phyloP scores from a whole-genome alignment of 2,113 vertebrate species.

The Speoplatyrhinus poulsoni region DNA sequence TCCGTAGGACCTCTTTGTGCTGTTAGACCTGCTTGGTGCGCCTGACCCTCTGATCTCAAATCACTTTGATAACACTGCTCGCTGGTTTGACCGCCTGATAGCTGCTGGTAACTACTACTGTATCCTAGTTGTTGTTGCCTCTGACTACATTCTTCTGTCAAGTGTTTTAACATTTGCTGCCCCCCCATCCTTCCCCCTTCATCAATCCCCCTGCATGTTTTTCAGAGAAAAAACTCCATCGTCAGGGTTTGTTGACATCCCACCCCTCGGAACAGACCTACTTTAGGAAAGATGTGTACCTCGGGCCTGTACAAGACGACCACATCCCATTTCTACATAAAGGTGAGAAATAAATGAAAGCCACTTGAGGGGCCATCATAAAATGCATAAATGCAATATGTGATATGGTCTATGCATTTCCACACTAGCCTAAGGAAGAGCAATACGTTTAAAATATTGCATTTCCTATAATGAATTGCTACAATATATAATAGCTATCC shows the following conservation, averaged over 20 bases:
- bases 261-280: constrained; percentile 81
- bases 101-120: constrained; percentile 72
- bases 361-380: background rate
- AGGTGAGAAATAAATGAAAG: constrained; percentile 63
- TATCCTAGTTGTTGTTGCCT: background rate
- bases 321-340: constrained; percentile 86
- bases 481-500: too few species aligned
- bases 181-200: background rate
- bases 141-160: background rate
- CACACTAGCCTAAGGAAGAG: too few species aligned
- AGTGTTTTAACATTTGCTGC: background rate
- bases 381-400: too few species aligned
- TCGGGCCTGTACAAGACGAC: constrained; percentile 84
- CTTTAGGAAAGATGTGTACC: constrained; percentile 81
- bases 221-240: constrained; percentile 85
- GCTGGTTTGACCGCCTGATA: constrained; percentile 86
- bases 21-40: constrained; percentile 87
- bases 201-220: background rate
- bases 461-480: too few species aligned
- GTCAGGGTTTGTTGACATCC: constrained; percentile 76
- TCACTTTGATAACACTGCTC: constrained; percentile 85
- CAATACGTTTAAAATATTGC: too few species aligned
- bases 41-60: constrained; percentile 82
- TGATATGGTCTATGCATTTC: too few species aligned
- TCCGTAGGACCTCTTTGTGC: constrained; percentile 84